Conservation (phyloP, 2,797 vertebrate species). For the Rhabdophis nuchalis region DNA sequence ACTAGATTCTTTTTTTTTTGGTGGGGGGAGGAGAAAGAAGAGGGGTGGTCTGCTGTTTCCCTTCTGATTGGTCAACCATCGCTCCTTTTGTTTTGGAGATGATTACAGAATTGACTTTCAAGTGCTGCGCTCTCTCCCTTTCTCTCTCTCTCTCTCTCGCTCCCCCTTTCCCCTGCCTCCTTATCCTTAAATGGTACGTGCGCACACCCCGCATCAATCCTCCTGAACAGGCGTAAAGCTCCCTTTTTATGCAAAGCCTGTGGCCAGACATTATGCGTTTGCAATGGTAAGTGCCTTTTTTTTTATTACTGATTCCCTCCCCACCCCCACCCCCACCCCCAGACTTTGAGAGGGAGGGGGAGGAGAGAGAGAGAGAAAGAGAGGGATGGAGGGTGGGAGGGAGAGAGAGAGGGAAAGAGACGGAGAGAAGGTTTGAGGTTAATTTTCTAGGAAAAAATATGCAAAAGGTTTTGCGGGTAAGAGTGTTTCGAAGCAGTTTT, state of each 20-base stretch:
- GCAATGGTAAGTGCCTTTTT: conserved; percentile 69
- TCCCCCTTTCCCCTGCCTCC: background rate
- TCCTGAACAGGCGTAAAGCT: conserved; percentile 55
- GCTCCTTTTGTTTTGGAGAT: conserved; percentile 43
- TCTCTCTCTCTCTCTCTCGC: background rate
- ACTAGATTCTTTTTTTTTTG: conserved; percentile 13
- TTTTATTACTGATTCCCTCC: background rate
- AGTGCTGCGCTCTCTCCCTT: conserved; percentile 3
- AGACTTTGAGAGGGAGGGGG: background rate
- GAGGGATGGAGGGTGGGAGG: background rate
- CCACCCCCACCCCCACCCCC: background rate
- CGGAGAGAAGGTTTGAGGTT: background rate
- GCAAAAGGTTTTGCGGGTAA: conserved; percentile 19
- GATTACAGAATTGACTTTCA: conserved; percentile 44
- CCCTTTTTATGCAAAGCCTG: conserved; percentile 32
- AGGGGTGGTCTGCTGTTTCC: conserved; percentile 13
- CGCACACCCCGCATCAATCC: conserved; percentile 36
- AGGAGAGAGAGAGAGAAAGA: background rate
- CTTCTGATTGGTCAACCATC: conserved; percentile 31
- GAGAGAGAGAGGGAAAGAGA: rapidly evolving
- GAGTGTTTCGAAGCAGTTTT: background rate
- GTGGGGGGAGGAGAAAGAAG: background rate
- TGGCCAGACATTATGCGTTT: conserved; percentile 68
- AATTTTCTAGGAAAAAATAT: background rate
- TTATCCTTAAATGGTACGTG: conserved; percentile 31